Evolutionary conservation across 2,797 vertebrate genomes (phyloP).

Genomic region (Cercopithecus neglectus): DNA sequence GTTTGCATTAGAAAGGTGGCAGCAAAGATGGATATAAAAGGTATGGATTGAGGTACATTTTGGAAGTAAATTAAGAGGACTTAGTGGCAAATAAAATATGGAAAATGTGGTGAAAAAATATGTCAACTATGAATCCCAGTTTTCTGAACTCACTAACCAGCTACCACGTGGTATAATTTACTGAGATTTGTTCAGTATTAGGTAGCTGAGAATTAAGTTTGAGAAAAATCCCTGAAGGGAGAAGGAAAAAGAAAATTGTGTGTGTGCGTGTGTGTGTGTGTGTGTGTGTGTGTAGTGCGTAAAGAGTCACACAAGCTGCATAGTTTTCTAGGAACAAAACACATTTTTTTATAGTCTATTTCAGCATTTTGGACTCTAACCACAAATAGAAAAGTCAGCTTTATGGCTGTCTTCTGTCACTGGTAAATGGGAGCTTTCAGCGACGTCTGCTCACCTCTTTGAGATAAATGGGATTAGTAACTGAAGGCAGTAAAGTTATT

Average conservation of each 20-base stretch:
- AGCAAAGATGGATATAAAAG: background rate
- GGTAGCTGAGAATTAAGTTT: slow-evolving; percentile 44
- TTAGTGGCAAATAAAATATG: background rate
- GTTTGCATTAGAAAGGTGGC: background rate
- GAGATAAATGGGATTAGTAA: slow-evolving; percentile 61
- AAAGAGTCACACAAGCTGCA: slow-evolving; percentile 12
- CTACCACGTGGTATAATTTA: background rate
- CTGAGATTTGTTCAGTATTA: background rate
- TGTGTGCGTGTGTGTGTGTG: too few species aligned
- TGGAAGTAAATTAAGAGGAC: background rate
- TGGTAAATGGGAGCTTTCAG: slow-evolving; percentile 56
- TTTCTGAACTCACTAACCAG: slow-evolving; percentile 33
- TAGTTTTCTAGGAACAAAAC: slow-evolving; percentile 54
- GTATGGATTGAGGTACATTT: background rate
- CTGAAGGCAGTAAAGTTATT: slow-evolving; percentile 58
- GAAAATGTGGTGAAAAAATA: background rate
- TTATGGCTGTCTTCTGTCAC: slow-evolving; percentile 56
- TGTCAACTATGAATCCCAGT: background rate
- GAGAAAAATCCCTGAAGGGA: slow-evolving; percentile 43
- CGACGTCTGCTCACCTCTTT: slow-evolving; percentile 38
- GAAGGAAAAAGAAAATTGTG: background rate
- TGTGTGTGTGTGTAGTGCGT: background rate
- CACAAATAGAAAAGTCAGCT: slow-evolving; percentile 51
- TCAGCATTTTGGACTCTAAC: slow-evolving; percentile 62
- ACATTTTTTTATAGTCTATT: slow-evolving; percentile 60